These are phyloP conservation scores for Alloplasta piceator DNA, from an alignment of 2,888 invertebrate genomes.

Conservation along the genomic window DNA sequence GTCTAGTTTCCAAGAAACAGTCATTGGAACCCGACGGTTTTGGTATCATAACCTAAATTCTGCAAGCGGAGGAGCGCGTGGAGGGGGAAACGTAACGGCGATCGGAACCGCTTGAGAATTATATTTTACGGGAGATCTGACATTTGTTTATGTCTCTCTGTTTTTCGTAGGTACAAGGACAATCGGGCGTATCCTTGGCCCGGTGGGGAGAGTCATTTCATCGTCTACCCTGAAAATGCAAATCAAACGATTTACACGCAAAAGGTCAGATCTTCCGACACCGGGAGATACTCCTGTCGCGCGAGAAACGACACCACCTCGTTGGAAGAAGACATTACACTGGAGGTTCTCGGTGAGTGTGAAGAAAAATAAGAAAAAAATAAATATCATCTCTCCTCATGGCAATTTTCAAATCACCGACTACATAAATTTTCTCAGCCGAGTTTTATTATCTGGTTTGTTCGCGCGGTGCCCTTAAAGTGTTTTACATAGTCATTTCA, in stretches of 20 bases:
- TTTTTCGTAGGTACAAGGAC: constrained; percentile 89
- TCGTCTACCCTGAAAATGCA: constrained; percentile 90
- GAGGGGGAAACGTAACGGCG: too few relatives aligned
- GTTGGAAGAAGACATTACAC: constrained; percentile 87
- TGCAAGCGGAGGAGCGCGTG: too few relatives aligned
- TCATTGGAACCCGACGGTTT: too few relatives aligned
- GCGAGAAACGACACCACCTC: constrained; percentile 89
- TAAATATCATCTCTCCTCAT: not conserved
- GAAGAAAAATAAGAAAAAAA: not conserved
- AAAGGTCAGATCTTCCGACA: constrained; percentile 87
- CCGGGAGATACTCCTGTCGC: constrained; percentile 90
- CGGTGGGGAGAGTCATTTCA: constrained; percentile 88
- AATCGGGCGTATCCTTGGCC: constrained; percentile 91
- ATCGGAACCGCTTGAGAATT: too few relatives aligned
- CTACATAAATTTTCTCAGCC: constrained; percentile 9
- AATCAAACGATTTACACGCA: constrained; percentile 92
- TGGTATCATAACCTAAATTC: too few relatives aligned
- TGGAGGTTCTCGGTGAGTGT: constrained; percentile 88
- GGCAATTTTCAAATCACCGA: not conserved
- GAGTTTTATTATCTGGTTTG: constrained; percentile 9
- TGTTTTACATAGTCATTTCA: constrained; percentile 9
- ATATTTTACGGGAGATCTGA: not conserved
- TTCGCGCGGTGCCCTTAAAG: not conserved
- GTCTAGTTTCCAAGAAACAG: too few relatives aligned
- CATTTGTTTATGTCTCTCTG: constrained; percentile 47